Evolutionary conservation across 2,797 vertebrate genomes (phyloP).

Genomic region (Galagoides demidoff): DNA sequence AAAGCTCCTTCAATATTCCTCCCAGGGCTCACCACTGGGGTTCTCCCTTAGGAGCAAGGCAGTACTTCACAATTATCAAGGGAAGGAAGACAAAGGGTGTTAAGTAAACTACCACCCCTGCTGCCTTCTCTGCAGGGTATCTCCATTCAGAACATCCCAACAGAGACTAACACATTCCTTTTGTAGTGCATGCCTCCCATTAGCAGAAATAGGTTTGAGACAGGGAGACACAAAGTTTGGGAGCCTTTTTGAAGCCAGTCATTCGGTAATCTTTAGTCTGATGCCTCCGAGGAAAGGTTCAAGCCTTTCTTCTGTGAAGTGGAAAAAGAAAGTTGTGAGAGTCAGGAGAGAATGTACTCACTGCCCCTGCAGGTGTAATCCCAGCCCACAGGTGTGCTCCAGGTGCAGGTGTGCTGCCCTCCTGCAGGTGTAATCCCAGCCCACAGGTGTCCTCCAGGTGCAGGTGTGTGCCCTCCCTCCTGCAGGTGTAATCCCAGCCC

Average conservation of each 20-base stretch:
- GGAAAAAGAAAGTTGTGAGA: too few relatives aligned
- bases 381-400: not conserved
- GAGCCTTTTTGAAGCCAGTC: not conserved
- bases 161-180: not conserved
- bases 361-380: not conserved
- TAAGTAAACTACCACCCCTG: not conserved
- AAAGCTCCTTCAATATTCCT: not conserved
- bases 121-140: accelerated
- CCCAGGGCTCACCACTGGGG: too few relatives aligned
- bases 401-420: too few relatives aligned
- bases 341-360: too few relatives aligned
- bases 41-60: accelerated
- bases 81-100: not conserved
- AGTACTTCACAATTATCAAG: not conserved
- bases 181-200: too few relatives aligned
- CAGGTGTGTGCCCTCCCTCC: too few relatives aligned
- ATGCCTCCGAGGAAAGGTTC: not conserved
- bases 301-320: not conserved
- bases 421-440: too few relatives aligned
- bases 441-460: too few relatives aligned
- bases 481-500: too few relatives aligned
- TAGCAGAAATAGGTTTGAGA: not conserved
- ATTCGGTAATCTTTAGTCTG: not conserved
- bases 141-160: not conserved
- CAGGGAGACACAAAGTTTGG: not conserved